phyloP scores from a whole-genome alignment of 2,888 invertebrate genomes.

The Bombylius discolor region DNA sequence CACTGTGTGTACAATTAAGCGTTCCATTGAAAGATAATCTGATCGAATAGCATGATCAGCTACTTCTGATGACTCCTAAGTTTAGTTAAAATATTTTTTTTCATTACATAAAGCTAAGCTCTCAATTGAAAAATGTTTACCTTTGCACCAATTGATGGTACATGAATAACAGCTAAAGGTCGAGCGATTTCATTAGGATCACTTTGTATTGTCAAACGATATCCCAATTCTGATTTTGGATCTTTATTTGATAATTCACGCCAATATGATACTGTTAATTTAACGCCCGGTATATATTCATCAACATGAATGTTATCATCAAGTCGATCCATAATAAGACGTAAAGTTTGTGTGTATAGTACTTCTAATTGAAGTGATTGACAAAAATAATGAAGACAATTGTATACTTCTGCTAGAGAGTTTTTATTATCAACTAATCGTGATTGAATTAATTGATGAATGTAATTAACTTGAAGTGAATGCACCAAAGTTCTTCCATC shows the following conservation, averaged over 20 bases:
- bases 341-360: constrained; percentile 74
- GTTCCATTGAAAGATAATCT: constrained; percentile 89
- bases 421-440: constrained; percentile 58
- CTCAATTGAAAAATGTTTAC: not conserved
- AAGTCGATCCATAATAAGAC: constrained; percentile 75
- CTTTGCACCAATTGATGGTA: constrained; percentile 41
- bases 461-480: constrained; percentile 80
- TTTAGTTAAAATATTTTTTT: not conserved
- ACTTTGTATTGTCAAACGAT: constrained; percentile 77
- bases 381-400: constrained; percentile 81
- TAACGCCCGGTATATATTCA: constrained; percentile 78
- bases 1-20: constrained; percentile 85
- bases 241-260: constrained; percentile 46
- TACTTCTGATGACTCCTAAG: constrained; percentile 42
- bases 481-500: constrained; percentile 95
- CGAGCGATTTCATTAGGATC: constrained; percentile 68
- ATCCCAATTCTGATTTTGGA: constrained; percentile 73
- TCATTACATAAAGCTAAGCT: not conserved
- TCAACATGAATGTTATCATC: constrained; percentile 83
- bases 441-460: constrained; percentile 88
- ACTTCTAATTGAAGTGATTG: constrained; percentile 89
- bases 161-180: constrained; percentile 56
- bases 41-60: constrained; percentile 70
- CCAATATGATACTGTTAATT: constrained; percentile 91
- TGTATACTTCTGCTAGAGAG: constrained; percentile 71